A percentile compares a stretch with the other conserved stretches of the same genome.
phyloP scores from a whole-genome alignment of 2,888 invertebrate genomes.

The Cacoxenus indagator region DNA sequence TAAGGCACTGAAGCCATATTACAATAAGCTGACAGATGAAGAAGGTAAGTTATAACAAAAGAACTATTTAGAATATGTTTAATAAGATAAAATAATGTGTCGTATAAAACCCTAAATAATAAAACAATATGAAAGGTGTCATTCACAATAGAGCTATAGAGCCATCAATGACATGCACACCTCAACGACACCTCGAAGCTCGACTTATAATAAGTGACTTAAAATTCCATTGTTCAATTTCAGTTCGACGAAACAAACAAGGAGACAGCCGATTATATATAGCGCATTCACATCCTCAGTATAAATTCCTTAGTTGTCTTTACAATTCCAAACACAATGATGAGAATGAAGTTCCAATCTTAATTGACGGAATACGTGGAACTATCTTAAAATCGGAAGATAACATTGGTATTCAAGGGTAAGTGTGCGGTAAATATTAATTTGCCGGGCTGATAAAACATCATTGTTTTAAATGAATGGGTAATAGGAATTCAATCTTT shows the following conservation, averaged over 20 bases:
- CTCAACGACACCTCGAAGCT: too few relatives aligned
- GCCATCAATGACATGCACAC: too few relatives aligned
- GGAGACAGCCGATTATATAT: slow-evolving; percentile 95
- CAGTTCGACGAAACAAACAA: slow-evolving; percentile 84
- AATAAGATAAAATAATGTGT: too few relatives aligned
- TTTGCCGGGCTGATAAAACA: not conserved
- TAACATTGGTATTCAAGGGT: slow-evolving; percentile 79
- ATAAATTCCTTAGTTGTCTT: slow-evolving; percentile 78
- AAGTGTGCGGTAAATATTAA: slow-evolving; percentile 67
- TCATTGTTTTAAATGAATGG: too few relatives aligned
- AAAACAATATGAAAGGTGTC: too few relatives aligned
- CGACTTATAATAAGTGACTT: too few relatives aligned
- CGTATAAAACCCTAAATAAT: too few relatives aligned
- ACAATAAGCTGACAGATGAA: slow-evolving; percentile 82
- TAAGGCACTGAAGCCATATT: slow-evolving; percentile 85
- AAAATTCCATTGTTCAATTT: too few relatives aligned
- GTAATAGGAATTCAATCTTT: too few relatives aligned
- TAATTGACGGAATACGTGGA: slow-evolving; percentile 88
- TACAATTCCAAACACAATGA: slow-evolving; percentile 74
- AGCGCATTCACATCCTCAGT: slow-evolving; percentile 79
- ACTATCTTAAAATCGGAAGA: slow-evolving; percentile 81
- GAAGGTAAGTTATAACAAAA: slow-evolving; percentile 77
- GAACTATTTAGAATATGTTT: not conserved
- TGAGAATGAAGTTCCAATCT: slow-evolving; percentile 73
- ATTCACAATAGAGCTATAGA: too few relatives aligned